Base-by-base conservation (phyloP, 2,888 invertebrate species). In the Sinohyriopsis cumingii region DNA sequence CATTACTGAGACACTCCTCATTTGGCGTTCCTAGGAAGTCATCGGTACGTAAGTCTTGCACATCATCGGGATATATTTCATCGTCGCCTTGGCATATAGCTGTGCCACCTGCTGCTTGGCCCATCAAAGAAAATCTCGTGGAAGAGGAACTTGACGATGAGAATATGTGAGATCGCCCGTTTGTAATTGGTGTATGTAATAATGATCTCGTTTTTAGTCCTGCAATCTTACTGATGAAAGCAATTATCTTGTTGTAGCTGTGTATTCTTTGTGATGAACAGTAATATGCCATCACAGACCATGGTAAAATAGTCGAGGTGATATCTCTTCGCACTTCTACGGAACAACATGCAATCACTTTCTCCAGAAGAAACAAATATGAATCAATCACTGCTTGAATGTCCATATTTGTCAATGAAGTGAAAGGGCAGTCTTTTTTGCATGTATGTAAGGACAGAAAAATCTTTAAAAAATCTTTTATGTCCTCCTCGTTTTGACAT, bases 231-330 rank as follows among this genome's bases (percentile, higher is more conserved):
- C 77, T 79, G 25, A 82, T 82, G 61, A 82, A 82, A 25, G 76
- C 75, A 24, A 82, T 77, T 80, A 82, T 82, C 68, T 79, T 82
- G 25, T 75, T 67, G 66, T 80, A 80, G 63, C 82, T 82, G 57
- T 74, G 74, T 55, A 82, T 82, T 54, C 79, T 80, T 65, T 79
- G 62, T 63, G 80, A 77, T 15, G 76, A 75, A 64, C 78, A 82
- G 61, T 82, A 77, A 56, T 79, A 80, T 12, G 78, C 80, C 75
- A 82, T 73, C 5, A 82, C 67, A 5, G 77, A 72, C 82, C 82
- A 82, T 0, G 82, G 82, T 63, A 82, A 60, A 19, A 82, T 71
- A 1, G 79, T 72, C n/a, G 79, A 74, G 19, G 79, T 80, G 45
- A 82, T 68, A 15, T 78, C 76, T 28, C 69, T 66, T 24, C 80